phyloP scores from a whole-genome alignment of 2,888 invertebrate genomes.

The Lycaena phlaeas region DNA sequence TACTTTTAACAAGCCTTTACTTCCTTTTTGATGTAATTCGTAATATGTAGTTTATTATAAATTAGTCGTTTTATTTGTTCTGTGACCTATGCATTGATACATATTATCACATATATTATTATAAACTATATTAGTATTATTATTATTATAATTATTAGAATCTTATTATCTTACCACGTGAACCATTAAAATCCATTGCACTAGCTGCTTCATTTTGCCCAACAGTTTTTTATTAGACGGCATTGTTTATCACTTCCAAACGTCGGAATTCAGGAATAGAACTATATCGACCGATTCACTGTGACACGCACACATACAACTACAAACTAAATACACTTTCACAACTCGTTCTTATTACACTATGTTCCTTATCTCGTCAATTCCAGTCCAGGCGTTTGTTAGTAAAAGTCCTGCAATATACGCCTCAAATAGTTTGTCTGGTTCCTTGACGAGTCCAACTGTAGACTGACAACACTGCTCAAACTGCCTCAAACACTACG shows the following conservation, averaged over 20 bases:
- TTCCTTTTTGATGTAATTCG: too few species aligned
- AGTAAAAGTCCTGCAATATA: constrained; percentile 58
- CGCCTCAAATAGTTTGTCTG: constrained; percentile 55
- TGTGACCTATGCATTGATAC: not conserved
- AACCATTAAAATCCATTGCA: constrained; percentile 60
- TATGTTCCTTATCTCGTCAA: constrained; percentile 41
- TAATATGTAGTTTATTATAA: too few species aligned
- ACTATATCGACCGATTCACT: constrained; percentile 68
- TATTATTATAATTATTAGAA: not conserved
- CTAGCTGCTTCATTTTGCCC: constrained; percentile 59
- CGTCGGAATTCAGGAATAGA: constrained; percentile 59
- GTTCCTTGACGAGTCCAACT: constrained; percentile 60
- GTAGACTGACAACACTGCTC: constrained; percentile 71
- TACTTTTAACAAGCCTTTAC: too few species aligned
- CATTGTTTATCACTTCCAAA: constrained; percentile 38
- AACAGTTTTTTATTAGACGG: constrained; percentile 64
- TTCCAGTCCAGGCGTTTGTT: constrained; percentile 51
- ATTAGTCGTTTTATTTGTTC: too few species aligned
- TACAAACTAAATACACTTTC: constrained; percentile 59
- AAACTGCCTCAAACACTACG: constrained; percentile 73
- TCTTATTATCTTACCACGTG: constrained; percentile 71
- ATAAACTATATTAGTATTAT: not conserved
- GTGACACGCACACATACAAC: constrained; percentile 61
- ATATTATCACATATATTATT: not conserved
- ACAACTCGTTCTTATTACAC: constrained; percentile 52